Conservation (phyloP, 1,140 invertebrate species). For the Sesamia nonagrioides region DNA sequence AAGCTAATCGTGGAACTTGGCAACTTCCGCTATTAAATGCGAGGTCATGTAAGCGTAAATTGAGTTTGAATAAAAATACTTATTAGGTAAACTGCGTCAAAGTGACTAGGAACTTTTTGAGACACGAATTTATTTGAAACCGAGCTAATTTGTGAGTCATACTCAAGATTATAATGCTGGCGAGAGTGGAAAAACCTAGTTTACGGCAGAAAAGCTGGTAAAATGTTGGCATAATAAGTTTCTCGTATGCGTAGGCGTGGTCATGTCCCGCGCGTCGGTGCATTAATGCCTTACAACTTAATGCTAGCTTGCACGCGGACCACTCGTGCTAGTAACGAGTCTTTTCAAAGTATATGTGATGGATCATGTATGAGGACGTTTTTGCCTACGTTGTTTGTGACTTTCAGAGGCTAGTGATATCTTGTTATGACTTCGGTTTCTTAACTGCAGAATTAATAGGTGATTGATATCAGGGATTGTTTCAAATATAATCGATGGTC, state of each 20-base stretch:
- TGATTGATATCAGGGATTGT: too few species aligned
- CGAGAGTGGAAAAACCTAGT: constrained; percentile 46
- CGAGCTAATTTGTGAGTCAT: constrained; percentile 65
- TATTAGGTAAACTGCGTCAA: constrained; percentile 23
- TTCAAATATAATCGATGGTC: too few species aligned
- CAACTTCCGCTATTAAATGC: constrained; percentile 29
- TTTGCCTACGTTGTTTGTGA: not conserved
- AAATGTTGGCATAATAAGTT: constrained; percentile 67
- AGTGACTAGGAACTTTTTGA: constrained; percentile 25
- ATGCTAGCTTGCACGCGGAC: constrained; percentile 75
- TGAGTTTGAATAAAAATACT: constrained; percentile 19
- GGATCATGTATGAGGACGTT: not conserved
- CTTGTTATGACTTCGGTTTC: too few species aligned
- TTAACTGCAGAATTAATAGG: too few species aligned
- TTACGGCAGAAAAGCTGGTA: constrained; percentile 33
- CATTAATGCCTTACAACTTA: constrained; percentile 81
- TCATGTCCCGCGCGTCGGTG: constrained; percentile 72
- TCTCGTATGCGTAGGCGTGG: constrained; percentile 66
- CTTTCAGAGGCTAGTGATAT: not conserved
- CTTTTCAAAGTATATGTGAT: constrained; percentile 62
- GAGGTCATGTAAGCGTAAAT: constrained; percentile 27
- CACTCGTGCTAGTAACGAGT: constrained; percentile 71
- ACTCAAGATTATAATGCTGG: constrained; percentile 52
- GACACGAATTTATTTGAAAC: constrained; percentile 29
- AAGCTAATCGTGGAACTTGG: constrained; percentile 18